Base-by-base conservation (phyloP, 2,888 invertebrate genomes). In the Orthonevra nobilis region DNA sequence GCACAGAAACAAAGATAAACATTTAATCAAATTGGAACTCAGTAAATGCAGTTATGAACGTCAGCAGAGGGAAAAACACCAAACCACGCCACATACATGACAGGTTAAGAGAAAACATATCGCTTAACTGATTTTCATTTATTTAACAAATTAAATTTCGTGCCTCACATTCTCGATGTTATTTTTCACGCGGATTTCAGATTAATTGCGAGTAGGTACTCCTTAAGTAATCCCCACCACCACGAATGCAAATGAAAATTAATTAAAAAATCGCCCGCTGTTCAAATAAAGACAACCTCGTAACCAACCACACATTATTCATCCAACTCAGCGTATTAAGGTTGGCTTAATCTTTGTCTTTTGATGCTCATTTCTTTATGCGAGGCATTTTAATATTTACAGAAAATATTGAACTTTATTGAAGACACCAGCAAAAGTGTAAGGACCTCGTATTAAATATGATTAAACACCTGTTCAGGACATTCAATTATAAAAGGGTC, bases 241-340 rank as follows among this genome's bases (percentile, higher is more conserved):
- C 28, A 46, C 46, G 17, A 46, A 15, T 15, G 10, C n/a, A 20
- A 42, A 30, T 28, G 19, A 30, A 42, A 58, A 42, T 58, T 58
- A 58, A 58, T 58, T 58, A 42, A 58, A 50, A 42, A 42, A 42
- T 42, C 19, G 19, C 56, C 40, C 30, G 56, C 42, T 30, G 54
- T 54, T 54, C 15, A 15, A 54, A 34, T 7, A 14, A 52, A 4
- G 54, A 12, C 14, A 44, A 14, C 26, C n/a, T n/a, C n/a, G n/a
- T n/a, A n/a, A n/a, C n/a, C n/a, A n/a, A n/a, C n/a, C n/a, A n/a
- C n/a, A n/a, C n/a, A n/a, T n/a, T n/a, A n/a, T n/a, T n/a, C n/a
- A n/a, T n/a, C n/a, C n/a, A n/a, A n/a, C n/a, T n/a, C n/a, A n/a
- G n/a, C n/a, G n/a, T n/a, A n/a, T n/a, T n/a, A n/a, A n/a, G n/a